phyloP scores from a whole-genome alignment of 30 jellyfish, hydroid and myxozoan species.

The Hydra vulgaris region DNA sequence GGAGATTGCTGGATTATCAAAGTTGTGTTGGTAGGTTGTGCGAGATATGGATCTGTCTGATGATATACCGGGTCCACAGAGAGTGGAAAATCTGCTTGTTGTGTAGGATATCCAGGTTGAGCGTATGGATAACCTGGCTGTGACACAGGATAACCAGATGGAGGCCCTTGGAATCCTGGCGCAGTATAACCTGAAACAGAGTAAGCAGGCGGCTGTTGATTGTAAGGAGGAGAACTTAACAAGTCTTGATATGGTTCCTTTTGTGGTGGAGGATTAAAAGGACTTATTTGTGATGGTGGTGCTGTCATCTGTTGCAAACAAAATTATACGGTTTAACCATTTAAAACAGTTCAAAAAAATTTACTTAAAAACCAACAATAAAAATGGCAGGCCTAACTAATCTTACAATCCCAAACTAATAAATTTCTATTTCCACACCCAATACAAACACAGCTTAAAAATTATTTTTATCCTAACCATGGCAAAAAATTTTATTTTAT shows the following conservation, averaged over 20 bases:
- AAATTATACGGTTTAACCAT: neutral
- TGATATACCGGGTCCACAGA: slow-evolving; percentile 9
- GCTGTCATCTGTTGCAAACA: slow-evolving; percentile 14
- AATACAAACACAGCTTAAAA: too few relatives aligned
- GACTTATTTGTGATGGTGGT: slow-evolving; percentile 19
- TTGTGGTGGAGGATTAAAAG: slow-evolving; percentile 29
- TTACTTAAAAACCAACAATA: too few relatives aligned
- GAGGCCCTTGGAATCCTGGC: neutral
- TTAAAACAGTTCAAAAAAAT: too few relatives aligned
- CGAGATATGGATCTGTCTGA: slow-evolving; percentile 41
- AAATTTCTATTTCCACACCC: too few relatives aligned
- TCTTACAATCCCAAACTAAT: too few relatives aligned
- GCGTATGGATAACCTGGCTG: slow-evolving; percentile 25
- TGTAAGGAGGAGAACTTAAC: neutral
- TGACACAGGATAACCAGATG: slow-evolving; percentile 31
- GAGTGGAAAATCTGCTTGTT: slow-evolving; percentile 26
- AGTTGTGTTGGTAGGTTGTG: slow-evolving; percentile 37
- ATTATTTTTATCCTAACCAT: too few relatives aligned
- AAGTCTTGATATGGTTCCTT: slow-evolving; percentile 15
- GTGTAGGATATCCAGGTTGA: slow-evolving; percentile 30
- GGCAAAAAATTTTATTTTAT: too few relatives aligned
- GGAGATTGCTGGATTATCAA: slow-evolving; percentile 66
- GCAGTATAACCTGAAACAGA: neutral
- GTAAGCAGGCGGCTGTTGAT: slow-evolving; percentile 17
- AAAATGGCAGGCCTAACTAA: too few relatives aligned